Base-by-base conservation (phyloP, 2,113 vertebrate genomes). In the Xiphophorus couchianus region DNA sequence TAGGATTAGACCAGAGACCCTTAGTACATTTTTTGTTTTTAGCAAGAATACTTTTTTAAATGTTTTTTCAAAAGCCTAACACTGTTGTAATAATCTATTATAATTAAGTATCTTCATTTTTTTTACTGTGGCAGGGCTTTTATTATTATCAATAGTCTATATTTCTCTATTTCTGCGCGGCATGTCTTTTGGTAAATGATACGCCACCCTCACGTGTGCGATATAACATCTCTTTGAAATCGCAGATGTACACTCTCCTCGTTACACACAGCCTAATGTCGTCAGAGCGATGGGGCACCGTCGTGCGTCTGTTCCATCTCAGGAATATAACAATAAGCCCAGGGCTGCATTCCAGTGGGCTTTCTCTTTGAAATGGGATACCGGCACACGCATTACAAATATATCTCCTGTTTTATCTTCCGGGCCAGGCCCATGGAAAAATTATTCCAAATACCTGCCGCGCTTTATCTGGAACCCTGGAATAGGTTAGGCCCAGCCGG, bases 381-480 rank as follows among this genome's bases (percentile, higher is more conserved):
- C 89, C 83, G 39, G 76, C 84, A 76, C 84, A 89, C 84, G 90
- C 92, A 89, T 92, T 91, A 91, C 90, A 92, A 91, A 93, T 93
- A 94, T 92, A 93, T 93, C 93, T 93, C 85, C 88, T 91, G 92
- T 93, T 93, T 92, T 92, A 93, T 94, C 93, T 93, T 93, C 87
- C 85, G 81, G 90, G 90, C 90, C 90, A 87, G 84, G 88, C 90
- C 90, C 92, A 91, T 93, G 93, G 93, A 94, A 94, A 94, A 93
- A 91, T 93, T 90, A 93, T 93, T 93, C 88, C 92, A 93, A 93
- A 94, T 94, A 94, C 93, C 93, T 94, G 92, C 83, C 82, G 82
- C 79, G 90, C 89, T 94, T 94, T 93, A 93, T 94, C 92, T 92
- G 92, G 92, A 93, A 94, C 90, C 85, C 89, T 90, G 91, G 91